Evolutionary conservation across 2,113 vertebrate species (phyloP), one percentile per base, ranked within the genome.

Genomic region (Microtus pennsylvanicus): DNA sequence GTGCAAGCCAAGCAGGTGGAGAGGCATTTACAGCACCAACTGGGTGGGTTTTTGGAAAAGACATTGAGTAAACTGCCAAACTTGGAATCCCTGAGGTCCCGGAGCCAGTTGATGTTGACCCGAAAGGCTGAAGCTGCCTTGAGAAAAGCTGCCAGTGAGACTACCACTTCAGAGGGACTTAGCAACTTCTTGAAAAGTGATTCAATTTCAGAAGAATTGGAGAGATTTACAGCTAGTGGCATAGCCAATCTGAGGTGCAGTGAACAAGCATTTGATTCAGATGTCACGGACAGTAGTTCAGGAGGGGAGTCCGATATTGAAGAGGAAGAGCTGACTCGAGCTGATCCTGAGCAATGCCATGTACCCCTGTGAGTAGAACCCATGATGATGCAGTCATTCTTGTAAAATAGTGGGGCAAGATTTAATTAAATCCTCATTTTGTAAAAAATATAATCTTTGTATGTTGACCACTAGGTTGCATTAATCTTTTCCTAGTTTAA

Each of bases 1-100:
- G 99, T 99, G 83, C 99, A 99, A 98, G 99, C 99, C 11, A 99
- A 99, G 98, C 99, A 99, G 98, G 99, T 99, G 93, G 99, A 99
- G 98, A 99, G 99, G 0, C 99, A 99, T 97, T 99, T 99, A 90
- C 99, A 99, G 95, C 99, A 99, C 97, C 99, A 99, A 98, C 98
- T 99, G 82, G 99, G 99, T 2, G 99, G 99, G 89, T 99, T 99
- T 98, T 98, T 99, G 98, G 99, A 99, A 98, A 99, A 99, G 47
- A 99, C 99, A 74, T 98, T 99, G 92, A 99, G 98, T 97, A 99
- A 99, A 92, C 98, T 99, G 70, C 99, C 99, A 5, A 97, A 98
- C 83, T 97, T 98, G 97, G 99, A 99, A 89, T 98, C 98, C 58
- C 93, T 99, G 94, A 98, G 98, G 89, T 98, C 98, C 75, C 98